Evolutionary conservation across 2,113 vertebrate genomes (phyloP).

Genomic region (Mirounga angustirostris): DNA sequence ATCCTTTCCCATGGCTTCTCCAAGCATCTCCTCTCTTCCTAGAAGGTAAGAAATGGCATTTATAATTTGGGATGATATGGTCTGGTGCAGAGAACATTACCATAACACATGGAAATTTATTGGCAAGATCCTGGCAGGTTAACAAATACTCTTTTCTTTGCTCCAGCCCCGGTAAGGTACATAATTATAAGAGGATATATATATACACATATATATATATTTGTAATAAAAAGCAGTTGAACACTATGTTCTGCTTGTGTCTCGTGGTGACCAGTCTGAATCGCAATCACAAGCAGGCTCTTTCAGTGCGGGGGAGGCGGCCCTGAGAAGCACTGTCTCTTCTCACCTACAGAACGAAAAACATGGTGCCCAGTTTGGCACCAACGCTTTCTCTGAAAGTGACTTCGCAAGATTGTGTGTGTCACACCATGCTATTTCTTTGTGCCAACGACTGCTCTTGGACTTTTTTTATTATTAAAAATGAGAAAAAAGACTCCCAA

Average conservation of each 20-base stretch:
- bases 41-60: not conserved
- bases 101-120: not conserved
- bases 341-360: not conserved
- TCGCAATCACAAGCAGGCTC: not conserved
- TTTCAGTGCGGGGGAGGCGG: accelerated
- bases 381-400: not conserved
- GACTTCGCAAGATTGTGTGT: not conserved
- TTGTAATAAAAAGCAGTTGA: not conserved
- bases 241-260: not conserved
- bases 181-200: not conserved
- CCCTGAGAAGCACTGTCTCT: not conserved
- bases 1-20: not conserved
- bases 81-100: not conserved
- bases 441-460: not conserved
- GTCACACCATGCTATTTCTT: not conserved
- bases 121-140: not conserved
- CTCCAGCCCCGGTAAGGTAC: not conserved
- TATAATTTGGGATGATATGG: not conserved
- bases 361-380: not conserved
- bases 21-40: not conserved
- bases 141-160: not conserved
- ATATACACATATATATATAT: no score
- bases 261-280: not conserved
- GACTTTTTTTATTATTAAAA: not conserved
- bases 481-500: not conserved